A percentile compares a stretch with the other conserved stretches of the same genome.
Conservation (phyloP, 2,797 vertebrate genomes). For the Gambusia yucatana region DNA sequence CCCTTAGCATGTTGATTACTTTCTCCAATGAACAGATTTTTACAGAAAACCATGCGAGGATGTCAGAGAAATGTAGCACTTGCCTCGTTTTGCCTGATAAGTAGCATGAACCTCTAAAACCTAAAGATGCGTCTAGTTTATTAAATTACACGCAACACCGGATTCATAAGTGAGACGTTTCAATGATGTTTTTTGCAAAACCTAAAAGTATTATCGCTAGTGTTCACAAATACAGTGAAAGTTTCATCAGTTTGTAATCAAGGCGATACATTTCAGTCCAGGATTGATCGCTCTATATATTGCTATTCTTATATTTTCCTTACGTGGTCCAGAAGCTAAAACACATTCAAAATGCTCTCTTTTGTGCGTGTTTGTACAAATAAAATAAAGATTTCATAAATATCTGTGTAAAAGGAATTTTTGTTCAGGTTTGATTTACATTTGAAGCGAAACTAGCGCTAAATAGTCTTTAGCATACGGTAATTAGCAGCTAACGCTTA, state of each 20-base stretch:
- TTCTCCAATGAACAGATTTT: background rate
- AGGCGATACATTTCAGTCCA: background rate
- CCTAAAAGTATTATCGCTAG: background rate
- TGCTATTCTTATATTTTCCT: background rate
- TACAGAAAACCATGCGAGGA: background rate
- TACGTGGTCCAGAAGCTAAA: background rate
- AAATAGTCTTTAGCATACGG: background rate
- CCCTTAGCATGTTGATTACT: constrained; percentile 13
- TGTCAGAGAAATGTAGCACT: background rate
- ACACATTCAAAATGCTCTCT: background rate
- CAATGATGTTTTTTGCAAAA: background rate
- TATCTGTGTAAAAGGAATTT: background rate
- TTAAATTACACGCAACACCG: background rate
- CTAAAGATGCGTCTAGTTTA: background rate
- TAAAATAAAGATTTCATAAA: background rate
- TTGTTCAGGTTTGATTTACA: background rate
- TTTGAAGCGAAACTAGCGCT: background rate
- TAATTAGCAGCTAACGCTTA: background rate
- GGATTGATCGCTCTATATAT: background rate
- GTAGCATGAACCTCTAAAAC: background rate
- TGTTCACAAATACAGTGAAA: background rate
- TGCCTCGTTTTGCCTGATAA: background rate
- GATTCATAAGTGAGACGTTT: background rate
- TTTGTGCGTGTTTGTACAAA: background rate
- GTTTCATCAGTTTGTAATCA: background rate